Conservation (phyloP, 2,797 vertebrate genomes). For the Pseudocheirus occidentalis region DNA sequence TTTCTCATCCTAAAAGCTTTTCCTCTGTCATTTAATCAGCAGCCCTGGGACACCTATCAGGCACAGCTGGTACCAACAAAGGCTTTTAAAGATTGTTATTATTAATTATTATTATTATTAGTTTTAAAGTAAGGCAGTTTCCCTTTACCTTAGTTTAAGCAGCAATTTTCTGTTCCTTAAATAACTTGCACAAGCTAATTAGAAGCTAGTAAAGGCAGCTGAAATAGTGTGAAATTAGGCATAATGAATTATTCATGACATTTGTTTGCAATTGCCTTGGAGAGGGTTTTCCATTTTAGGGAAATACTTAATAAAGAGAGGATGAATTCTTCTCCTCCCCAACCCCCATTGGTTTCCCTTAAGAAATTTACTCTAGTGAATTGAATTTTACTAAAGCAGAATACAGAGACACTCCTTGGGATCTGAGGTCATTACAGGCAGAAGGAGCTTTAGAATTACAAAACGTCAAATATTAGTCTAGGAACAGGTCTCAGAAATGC, state of each 20-base stretch:
- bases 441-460: background rate
- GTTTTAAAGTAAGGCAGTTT: constrained; percentile 58
- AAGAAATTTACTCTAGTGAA: constrained; percentile 50
- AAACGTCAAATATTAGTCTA: background rate
- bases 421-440: background rate
- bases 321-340: constrained; percentile 55
- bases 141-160: constrained; percentile 81
- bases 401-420: background rate
- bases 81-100: constrained; percentile 57
- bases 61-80: constrained; percentile 16
- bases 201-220: constrained; percentile 79
- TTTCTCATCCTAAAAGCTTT: constrained; percentile 19
- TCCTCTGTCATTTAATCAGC: constrained; percentile 16
- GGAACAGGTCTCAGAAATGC: background rate
- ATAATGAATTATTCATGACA: constrained; percentile 80
- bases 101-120: background rate
- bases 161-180: constrained; percentile 82
- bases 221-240: constrained; percentile 81
- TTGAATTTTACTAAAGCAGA: background rate
- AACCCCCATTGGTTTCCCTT: constrained; percentile 61
- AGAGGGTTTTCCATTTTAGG: constrained; percentile 63
- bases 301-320: constrained; percentile 67
- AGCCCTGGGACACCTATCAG: constrained; percentile 21
- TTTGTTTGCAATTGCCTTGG: constrained; percentile 71
- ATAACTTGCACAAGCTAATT: constrained; percentile 82